Conservation (phyloP, 23 tunicate species). For the Botrylloides violaceus region DNA sequence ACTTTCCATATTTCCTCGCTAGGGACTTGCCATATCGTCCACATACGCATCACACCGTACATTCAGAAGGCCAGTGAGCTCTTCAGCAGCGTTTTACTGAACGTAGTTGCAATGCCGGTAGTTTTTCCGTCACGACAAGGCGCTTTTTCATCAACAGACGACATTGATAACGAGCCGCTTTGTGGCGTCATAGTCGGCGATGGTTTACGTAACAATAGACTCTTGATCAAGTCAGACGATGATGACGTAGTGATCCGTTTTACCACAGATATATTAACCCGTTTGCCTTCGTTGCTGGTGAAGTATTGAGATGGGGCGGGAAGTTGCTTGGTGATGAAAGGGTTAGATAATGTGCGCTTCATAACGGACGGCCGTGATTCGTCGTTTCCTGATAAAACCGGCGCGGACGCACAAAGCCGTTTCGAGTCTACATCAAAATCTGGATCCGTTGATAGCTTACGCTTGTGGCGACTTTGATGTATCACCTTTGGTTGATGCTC, state of each 20-base stretch:
- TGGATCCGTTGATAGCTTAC: conserved; percentile 7
- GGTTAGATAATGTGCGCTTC: conserved; percentile 12
- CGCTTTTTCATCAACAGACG: not conserved
- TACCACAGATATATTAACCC: conserved; percentile 8
- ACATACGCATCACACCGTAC: too few relatives aligned
- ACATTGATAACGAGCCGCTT: not conserved
- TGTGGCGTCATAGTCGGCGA: conserved; percentile 5
- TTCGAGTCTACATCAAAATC: not conserved
- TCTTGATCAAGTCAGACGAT: conserved; percentile 6
- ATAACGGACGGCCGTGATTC: not conserved
- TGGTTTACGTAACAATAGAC: conserved; percentile 13
- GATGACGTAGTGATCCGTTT: not conserved
- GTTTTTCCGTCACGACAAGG: not conserved
- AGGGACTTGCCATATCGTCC: too few relatives aligned
- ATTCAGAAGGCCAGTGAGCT: not conserved
- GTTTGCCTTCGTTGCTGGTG: conserved; percentile 23
- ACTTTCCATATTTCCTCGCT: too few relatives aligned
- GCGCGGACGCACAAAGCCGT: conserved; percentile 27
- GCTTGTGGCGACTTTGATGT: not conserved
- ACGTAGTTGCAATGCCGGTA: not conserved
- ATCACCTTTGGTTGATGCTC: not conserved
- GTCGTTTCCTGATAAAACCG: not conserved
- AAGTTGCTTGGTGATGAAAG: not conserved
- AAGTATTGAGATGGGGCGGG: conserved; percentile 6
- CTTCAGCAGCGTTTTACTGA: not conserved